A percentile compares a stretch with the other conserved stretches of the same genome.
These are phyloP conservation scores for Polymixis flavicincta DNA, from an alignment of 2,888 invertebrate species.

Conservation along the genomic window DNA sequence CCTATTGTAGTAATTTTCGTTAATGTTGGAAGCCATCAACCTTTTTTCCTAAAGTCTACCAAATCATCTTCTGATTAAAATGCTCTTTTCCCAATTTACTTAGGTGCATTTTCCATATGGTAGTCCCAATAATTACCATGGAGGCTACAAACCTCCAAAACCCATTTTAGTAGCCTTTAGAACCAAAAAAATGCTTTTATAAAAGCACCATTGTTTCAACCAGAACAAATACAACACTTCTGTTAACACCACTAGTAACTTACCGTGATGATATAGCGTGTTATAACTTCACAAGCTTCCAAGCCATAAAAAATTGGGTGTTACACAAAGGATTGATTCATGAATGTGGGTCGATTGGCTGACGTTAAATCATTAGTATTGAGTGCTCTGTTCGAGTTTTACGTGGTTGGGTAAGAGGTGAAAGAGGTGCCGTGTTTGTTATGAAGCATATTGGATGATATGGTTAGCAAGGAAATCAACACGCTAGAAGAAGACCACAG, in stretches of 20 bases:
- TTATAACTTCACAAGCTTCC: conserved; percentile 1
- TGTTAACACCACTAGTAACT: conserved; percentile 26
- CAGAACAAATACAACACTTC: conserved; percentile 3
- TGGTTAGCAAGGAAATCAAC: neutral
- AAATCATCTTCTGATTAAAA: too few species aligned
- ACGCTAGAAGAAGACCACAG: neutral
- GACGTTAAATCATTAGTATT: conserved; percentile 41
- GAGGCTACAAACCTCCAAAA: neutral
- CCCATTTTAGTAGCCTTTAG: neutral
- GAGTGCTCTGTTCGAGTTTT: neutral
- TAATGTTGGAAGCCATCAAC: too few species aligned
- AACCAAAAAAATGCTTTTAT: neutral
- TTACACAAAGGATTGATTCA: conserved; percentile 51
- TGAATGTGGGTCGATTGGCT: conserved; percentile 25
- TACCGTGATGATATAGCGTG: conserved; percentile 12
- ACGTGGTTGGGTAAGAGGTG: conserved; percentile 13
- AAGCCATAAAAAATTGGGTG: conserved; percentile 31
- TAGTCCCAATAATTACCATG: too few species aligned
- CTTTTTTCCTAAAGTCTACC: too few species aligned
- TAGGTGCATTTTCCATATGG: too few species aligned
- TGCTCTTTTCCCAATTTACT: too few species aligned
- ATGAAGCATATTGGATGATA: neutral
- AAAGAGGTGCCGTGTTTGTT: neutral
- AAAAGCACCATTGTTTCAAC: conserved; percentile 24
- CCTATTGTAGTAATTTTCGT: too few species aligned